A percentile compares a stretch with the other conserved stretches of the same genome.
Conservation (phyloP, 2,113 vertebrate genomes). For the Oncorhynchus clarkii region DNA sequence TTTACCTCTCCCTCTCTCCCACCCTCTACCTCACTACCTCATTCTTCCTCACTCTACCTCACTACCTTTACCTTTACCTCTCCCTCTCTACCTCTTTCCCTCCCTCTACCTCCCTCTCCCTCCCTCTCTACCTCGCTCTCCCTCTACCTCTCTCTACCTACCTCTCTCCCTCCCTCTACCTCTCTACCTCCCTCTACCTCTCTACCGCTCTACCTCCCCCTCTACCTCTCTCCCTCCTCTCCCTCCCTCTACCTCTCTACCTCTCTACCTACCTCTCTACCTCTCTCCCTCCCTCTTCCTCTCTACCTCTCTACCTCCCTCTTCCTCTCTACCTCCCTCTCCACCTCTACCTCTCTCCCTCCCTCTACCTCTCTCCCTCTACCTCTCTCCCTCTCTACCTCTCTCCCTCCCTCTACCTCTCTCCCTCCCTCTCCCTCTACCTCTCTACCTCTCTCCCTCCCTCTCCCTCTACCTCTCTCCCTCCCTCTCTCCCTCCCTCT, state of each 20-base stretch:
- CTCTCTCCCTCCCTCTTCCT: accelerated
- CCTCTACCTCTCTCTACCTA: accelerated
- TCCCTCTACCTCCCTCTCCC: accelerated
- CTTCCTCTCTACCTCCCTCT: too few relatives aligned
- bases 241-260: too few relatives aligned
- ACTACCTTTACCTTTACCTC: accelerated
- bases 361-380: accelerated
- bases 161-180: accelerated
- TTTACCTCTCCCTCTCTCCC: too few relatives aligned
- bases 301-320: too few relatives aligned
- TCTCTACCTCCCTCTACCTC: accelerated
- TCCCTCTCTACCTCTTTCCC: too few relatives aligned
- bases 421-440: accelerated
- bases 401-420: accelerated
- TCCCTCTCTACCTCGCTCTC: accelerated
- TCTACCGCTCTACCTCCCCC: accelerated
- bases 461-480: too few relatives aligned
- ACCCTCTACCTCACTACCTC: accelerated
- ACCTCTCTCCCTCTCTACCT: accelerated
- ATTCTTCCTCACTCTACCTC: accelerated
- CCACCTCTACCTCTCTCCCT: accelerated
- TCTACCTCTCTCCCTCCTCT: too few relatives aligned
- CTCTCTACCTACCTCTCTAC: too few relatives aligned
- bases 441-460: accelerated
- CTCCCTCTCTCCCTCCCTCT: accelerated